A percentile compares a stretch with the other conserved stretches of the same genome.
phyloP scores from a whole-genome alignment of 2,113 vertebrate species.

The Otocyon megalotis region DNA sequence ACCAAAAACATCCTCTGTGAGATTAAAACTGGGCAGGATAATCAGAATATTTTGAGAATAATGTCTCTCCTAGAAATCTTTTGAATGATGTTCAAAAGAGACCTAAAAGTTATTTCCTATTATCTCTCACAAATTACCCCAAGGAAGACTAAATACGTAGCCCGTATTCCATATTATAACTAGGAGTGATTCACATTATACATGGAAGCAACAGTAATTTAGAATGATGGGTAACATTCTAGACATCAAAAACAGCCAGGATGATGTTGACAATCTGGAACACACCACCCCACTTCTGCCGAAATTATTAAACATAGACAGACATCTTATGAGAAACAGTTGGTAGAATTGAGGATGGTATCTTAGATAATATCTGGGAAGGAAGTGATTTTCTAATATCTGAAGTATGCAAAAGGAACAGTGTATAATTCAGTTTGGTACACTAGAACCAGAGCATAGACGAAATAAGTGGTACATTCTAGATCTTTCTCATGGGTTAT shows the following conservation, averaged over 20 bases:
- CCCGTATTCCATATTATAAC: background rate
- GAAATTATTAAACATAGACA: background rate
- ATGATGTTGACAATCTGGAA: background rate
- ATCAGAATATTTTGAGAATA: background rate
- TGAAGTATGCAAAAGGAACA: background rate
- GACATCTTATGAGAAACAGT: background rate
- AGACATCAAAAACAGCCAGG: background rate
- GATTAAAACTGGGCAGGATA: background rate
- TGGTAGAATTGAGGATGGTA: background rate
- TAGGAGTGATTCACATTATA: background rate
- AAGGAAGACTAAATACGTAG: background rate
- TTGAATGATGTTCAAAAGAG: background rate
- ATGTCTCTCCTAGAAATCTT: background rate
- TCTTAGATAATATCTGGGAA: background rate
- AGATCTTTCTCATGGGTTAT: background rate
- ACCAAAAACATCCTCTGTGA: background rate
- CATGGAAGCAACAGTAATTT: background rate
- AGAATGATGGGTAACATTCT: background rate
- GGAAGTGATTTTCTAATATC: background rate
- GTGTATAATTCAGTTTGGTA: background rate
- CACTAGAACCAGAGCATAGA: background rate
- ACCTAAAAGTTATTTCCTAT: background rate
- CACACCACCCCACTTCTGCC: background rate
- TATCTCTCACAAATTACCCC: background rate
- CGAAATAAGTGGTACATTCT: background rate